Evolutionary conservation across 1,140 invertebrate genomes (phyloP).

Genomic region (Apis cerana): DNA sequence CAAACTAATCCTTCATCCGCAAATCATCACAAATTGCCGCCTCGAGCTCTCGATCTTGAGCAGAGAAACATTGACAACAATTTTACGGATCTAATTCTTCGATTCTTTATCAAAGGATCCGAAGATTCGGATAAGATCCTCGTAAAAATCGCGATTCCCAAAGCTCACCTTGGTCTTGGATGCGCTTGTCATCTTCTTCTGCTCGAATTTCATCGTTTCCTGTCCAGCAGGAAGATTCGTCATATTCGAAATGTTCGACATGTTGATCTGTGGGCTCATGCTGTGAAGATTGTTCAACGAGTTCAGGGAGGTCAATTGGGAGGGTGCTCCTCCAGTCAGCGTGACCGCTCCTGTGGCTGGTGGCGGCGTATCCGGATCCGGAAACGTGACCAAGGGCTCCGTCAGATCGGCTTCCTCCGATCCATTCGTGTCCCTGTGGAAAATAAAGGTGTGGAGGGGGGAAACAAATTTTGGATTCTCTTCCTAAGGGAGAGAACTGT

Average conservation of each 20-base stretch:
- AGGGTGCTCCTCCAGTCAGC: slow-evolving; percentile 71
- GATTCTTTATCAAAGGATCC: no score
- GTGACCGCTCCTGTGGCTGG: slow-evolving; percentile 70
- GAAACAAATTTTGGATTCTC: not conserved
- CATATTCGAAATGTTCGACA: slow-evolving; percentile 73
- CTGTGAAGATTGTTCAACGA: slow-evolving; percentile 79
- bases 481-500: no score
- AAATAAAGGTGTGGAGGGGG: not conserved
- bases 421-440: slow-evolving; percentile 71
- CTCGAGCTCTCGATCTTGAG: not conserved
- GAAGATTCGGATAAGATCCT: no score
- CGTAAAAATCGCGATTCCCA: no score
- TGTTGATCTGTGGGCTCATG: slow-evolving; percentile 71
- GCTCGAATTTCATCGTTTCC: slow-evolving; percentile 89
- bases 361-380: slow-evolving; percentile 87
- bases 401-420: slow-evolving; percentile 79
- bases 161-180: slow-evolving; percentile 86
- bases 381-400: slow-evolving; percentile 89
- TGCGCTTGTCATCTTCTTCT: slow-evolving; percentile 89
- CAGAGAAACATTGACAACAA: not conserved
- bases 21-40: not conserved
- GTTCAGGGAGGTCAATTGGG: slow-evolving; percentile 77
- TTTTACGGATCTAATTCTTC: not conserved
- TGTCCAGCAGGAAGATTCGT: slow-evolving; percentile 76
- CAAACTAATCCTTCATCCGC: not conserved